These are phyloP conservation scores for Drosophila pseudotakahashii DNA, from an alignment of 2,888 invertebrate genomes.

Conservation along the genomic window DNA sequence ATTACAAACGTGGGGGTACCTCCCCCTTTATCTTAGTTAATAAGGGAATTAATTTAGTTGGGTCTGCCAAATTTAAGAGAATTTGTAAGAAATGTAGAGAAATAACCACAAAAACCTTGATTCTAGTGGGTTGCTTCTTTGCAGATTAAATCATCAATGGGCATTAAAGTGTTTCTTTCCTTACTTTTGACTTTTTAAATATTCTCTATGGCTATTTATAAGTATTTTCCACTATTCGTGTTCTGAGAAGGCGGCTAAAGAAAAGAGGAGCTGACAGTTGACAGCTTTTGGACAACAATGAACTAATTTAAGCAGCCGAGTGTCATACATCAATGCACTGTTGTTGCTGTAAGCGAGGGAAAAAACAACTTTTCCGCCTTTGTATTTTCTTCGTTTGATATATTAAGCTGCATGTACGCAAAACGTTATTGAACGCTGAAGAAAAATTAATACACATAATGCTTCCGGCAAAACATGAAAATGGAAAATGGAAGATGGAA, in stretches of 20 bases:
- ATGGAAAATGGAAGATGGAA: conserved; percentile 39
- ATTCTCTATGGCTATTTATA: conserved; percentile 29
- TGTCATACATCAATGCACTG: conserved; percentile 63
- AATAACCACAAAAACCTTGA: conserved; percentile 4
- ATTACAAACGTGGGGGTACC: conserved; percentile 44
- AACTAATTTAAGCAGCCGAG: conserved; percentile 71
- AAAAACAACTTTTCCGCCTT: conserved; percentile 10
- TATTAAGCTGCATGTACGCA: conserved; percentile 69
- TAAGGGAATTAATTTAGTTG: conserved; percentile 1
- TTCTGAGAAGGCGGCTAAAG: conserved; percentile 3
- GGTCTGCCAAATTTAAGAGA: neutral
- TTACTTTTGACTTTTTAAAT: conserved; percentile 5
- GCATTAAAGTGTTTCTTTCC: conserved; percentile 11
- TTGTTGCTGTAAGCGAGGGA: conserved; percentile 16
- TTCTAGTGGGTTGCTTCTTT: conserved; percentile 1
- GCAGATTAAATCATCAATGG: conserved; percentile 28
- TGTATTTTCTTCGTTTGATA: conserved; percentile 40
- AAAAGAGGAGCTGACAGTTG: conserved; percentile 60
- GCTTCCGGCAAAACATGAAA: conserved; percentile 67
- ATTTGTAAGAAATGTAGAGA: neutral
- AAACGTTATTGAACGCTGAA: conserved; percentile 54
- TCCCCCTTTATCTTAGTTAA: conserved; percentile 1
- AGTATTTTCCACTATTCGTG: conserved; percentile 20
- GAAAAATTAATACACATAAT: conserved; percentile 61
- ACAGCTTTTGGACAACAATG: conserved; percentile 73